These are phyloP conservation scores for Cheirogaleus medius DNA, from an alignment of 2,113 vertebrate species.

Conservation along the genomic window DNA sequence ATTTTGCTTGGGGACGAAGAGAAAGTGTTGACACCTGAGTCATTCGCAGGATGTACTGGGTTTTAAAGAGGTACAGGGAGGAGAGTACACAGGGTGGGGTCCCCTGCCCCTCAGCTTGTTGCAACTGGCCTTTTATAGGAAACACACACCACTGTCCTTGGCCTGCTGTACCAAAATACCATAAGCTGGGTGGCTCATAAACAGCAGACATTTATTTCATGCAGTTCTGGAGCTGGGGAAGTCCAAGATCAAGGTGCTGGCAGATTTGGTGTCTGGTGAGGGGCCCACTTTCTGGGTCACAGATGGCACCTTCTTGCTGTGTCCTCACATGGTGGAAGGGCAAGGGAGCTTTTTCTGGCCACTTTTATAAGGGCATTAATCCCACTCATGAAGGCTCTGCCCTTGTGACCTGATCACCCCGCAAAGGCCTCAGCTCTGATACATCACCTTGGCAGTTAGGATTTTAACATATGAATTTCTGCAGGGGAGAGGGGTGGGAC, in stretches of 20 bases:
- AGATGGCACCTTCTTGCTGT: neutral
- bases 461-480: neutral
- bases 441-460: neutral
- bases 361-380: neutral
- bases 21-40: neutral
- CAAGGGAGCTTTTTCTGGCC: neutral
- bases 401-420: neutral
- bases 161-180: neutral
- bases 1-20: neutral
- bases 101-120: no score
- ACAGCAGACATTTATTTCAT: neutral
- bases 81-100: neutral
- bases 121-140: neutral
- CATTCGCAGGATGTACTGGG: neutral
- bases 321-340: neutral
- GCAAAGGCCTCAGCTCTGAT: neutral
- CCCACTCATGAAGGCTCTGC: neutral
- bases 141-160: rapidly evolving
- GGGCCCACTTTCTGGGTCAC: neutral
- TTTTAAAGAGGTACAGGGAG: neutral
- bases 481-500: neutral
- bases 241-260: neutral
- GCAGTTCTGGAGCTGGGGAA: neutral
- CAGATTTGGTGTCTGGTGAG: neutral
- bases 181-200: no score